Conservation (phyloP, 2,113 vertebrate species). For the Choloepus hoffmanni region DNA sequence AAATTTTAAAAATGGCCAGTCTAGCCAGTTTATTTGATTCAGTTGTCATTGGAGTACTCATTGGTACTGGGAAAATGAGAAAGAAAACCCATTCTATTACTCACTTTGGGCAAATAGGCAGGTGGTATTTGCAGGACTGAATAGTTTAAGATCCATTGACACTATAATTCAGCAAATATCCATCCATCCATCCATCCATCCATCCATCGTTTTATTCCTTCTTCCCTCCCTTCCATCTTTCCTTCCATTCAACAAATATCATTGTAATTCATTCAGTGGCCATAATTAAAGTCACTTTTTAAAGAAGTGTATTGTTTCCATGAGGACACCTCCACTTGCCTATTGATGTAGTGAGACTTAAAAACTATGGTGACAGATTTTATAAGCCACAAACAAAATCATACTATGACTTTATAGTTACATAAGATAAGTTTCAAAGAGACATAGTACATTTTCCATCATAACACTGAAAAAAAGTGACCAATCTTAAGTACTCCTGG, state of each 20-base stretch:
- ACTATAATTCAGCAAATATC: constrained; percentile 8
- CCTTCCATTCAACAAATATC: not conserved
- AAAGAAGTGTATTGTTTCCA: not conserved
- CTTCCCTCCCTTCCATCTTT: not conserved
- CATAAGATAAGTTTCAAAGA: not conserved
- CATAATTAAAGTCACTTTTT: not conserved
- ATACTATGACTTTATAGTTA: not conserved
- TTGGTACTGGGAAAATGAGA: not conserved
- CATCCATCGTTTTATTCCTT: not conserved
- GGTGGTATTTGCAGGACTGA: not conserved
- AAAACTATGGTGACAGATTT: not conserved
- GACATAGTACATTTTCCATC: not conserved
- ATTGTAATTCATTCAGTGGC: not conserved
- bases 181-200: not conserved
- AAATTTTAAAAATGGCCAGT: not conserved
- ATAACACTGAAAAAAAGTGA: not conserved
- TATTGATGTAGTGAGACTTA: not conserved
- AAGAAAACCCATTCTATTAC: not conserved
- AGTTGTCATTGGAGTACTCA: not conserved
- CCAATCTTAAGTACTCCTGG: not conserved
- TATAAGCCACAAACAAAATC: not conserved
- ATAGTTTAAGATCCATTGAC: not conserved
- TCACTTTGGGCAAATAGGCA: not conserved
- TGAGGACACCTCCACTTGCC: not conserved
- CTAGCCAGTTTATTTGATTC: constrained; percentile 20